Conservation (phyloP, 1,140 invertebrate genomes). For the Ptiloglossa arizonensis region DNA sequence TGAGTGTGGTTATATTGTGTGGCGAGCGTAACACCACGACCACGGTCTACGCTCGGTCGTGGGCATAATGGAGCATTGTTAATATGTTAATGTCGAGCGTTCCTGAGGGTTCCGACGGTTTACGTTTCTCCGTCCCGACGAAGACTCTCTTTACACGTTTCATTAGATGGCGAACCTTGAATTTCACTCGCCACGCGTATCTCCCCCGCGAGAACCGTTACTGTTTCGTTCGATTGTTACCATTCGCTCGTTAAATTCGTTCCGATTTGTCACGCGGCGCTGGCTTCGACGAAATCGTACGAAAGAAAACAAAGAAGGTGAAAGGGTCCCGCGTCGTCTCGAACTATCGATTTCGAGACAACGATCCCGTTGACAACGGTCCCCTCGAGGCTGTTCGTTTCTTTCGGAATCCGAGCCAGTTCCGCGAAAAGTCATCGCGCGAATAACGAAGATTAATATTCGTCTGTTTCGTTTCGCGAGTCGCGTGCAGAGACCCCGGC, state of each 20-base stretch:
- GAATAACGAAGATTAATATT: conserved; percentile 35
- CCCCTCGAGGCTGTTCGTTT: not conserved
- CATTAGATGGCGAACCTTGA: conserved; percentile 48
- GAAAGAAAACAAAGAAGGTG: not conserved
- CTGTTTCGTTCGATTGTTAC: not conserved
- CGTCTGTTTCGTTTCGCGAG: not conserved
- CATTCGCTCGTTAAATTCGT: not conserved
- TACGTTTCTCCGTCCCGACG: conserved; percentile 45
- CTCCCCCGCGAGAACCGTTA: not conserved
- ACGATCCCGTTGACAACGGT: not conserved
- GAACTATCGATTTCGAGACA: not conserved
- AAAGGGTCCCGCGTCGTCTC: too few relatives aligned
- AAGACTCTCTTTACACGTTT: conserved; percentile 66
- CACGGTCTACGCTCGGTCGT: conserved; percentile 44
- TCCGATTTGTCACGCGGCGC: not conserved
- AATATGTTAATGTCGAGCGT: conserved; percentile 71
- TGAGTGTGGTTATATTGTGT: conserved; percentile 27
- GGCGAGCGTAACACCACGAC: conserved; percentile 20
- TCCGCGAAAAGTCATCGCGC: not conserved
- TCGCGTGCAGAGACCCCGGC: not conserved
- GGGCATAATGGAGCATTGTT: conserved; percentile 74
- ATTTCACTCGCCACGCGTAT: conserved; percentile 41
- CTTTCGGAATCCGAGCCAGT: not conserved
- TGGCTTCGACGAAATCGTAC: not conserved
- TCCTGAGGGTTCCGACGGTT: conserved; percentile 41